Base-by-base conservation (phyloP, 2,113 vertebrate species). In the Neolamprologus kungweensis region DNA sequence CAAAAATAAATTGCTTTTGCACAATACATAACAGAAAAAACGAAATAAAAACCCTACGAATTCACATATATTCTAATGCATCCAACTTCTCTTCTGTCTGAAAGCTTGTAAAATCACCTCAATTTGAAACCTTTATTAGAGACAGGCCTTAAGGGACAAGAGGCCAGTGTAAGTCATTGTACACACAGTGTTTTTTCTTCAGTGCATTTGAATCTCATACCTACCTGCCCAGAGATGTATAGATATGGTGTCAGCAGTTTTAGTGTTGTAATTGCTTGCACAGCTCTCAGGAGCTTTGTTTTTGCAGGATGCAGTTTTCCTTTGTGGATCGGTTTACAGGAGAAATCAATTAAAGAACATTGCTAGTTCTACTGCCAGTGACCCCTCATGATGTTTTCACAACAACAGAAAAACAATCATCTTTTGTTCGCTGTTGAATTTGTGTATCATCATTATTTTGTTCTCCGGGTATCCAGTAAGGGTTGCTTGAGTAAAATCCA, bases 271-370 rank as follows among this genome's bases (percentile, higher is more conserved):
- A 33, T 78, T 86, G 86, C 86, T 88, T 87, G 75, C 90, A 50
- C 91, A 93, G 88, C 87, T 90, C 85, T 89, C 58, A 42, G 19
- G 47, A 63, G 80, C 23, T 68, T 88, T 91, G 71, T 91, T 89
- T 93, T 87, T 85, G 50, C 53, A 81, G 80, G 45, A 91, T 65
- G 68, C 71, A 82, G 45, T 89, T 79, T 82, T 82, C 31, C 17
- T 35, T 51, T 45, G 75, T 47, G 53, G 45, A 68, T 87, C 47
- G 12, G 50, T 89, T 78, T 78, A 78, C 26, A 50, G 84, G 65
- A n/a, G 53, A 88, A 89, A 89, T 87, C 78, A 68, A 88, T 84
- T 80, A 80, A 81, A 88, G 65, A 54, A 31, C 81, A 88, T 5
- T 14, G n/a, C 88, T 80, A 53, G 45, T 87, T 78, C 33, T 54